Base-by-base conservation (phyloP, 2,113 vertebrate species). In the Misgurnus mizolepis region DNA sequence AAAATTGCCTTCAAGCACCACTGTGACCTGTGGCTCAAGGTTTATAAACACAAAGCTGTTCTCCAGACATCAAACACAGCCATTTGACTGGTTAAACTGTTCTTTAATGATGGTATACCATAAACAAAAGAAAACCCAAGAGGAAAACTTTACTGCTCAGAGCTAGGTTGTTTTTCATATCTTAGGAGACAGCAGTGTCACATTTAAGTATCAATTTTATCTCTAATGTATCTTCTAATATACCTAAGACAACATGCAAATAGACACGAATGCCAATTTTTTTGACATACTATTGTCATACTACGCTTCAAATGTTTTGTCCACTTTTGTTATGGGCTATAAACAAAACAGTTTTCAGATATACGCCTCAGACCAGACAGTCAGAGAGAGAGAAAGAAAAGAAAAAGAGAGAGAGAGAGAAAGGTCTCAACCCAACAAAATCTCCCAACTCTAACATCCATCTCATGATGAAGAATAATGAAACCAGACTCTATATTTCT, bases 341-440 rank as follows among this genome's bases (percentile, higher is more conserved):
- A 7, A 55, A 27, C 68, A n/a, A 68, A 68, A 70, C 45, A 53
- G 18, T 55, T 70, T 70, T 70, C 27, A 39, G 14, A 39, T 27
- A 55, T 14, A 39, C 39, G 17, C 27, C 67, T 27, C 11, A 55
- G 49, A 55, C 10, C 39, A 45, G 7, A 67, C 15, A 39, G 17
- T 27, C 8, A 56, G 18, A 56, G n/a, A 45, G 64, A 45, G 40
- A 69, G 18, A 69, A 8, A 58, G 22, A 22, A 22, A 34, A 34
- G 27, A 34, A 3, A 34, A 34, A 34, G 50, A 45, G 40, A 61
- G n/a, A 69, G 22, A 58, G 14, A 15, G 7, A 27, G 15, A 45
- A 34, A 34, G 27, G 27, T 34, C 27, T 34, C 27, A 34, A 34
- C 27, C 27, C 27, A 34, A 34, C 27, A 34, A 34, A 34, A 34